Evolutionary conservation across 2,797 vertebrate genomes (phyloP), one percentile per base, ranked within the genome.

Genomic region (Chelmon rostratus): DNA sequence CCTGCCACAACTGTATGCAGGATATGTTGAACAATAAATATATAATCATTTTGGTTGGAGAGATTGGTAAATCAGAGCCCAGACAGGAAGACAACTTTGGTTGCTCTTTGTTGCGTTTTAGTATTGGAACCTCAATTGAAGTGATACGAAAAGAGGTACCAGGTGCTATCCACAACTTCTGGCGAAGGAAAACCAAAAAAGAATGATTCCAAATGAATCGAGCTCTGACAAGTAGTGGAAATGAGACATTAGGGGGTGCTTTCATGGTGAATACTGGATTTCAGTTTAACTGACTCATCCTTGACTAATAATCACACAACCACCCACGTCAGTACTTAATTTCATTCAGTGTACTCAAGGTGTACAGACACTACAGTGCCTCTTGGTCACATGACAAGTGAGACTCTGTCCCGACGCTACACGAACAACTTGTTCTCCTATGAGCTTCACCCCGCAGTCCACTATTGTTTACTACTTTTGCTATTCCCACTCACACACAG

Each of bases 291-390:
- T 54, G 47, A 71, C 10, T 56, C 23, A 59, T 21, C 38, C 59
- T 11, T 53, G 37, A 54, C 37, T 58, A 53, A 79, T 69, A 47
- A 57, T 53, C 42, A 67, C 57, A 46, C 44, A 47, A 15, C 46
- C 47, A 10, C 5, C 3, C 61, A 52, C 28, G 33, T 54, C 7
- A 25, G 44, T 31, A 11, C 16, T 0, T 65, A 0, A 57, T 66
- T 70, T 19, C 8, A 65, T 25, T 47, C 7, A n/a, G 31, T 8
- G 7, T 10, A 18, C 23, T 49, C 33, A 50, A 19, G 21, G 7
- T 28, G 8, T 23, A 4, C 50, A 54, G 8, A 61, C 50, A 16
- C 11, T 18, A 57, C 56, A 56, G 35, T 19, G 42, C 53, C 33
- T 56, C 23, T 5, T 15, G n/a, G 37, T 53, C 42, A 50, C 18